Evolutionary conservation across 2,113 vertebrate genomes (phyloP).

Genomic region (Phyllopteryx taeniolatus): DNA sequence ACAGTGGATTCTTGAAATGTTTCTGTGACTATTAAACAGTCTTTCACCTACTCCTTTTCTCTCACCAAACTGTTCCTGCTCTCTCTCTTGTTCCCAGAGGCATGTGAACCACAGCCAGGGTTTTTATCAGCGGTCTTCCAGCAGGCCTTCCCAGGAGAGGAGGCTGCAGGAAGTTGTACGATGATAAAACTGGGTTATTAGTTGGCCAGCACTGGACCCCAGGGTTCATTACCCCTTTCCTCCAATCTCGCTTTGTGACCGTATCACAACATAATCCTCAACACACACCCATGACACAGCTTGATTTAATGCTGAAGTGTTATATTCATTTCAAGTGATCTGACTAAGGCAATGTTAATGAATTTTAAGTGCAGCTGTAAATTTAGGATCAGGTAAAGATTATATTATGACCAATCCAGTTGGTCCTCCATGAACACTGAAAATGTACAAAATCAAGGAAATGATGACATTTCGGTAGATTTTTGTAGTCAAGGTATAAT

Average conservation of each 20-base stretch:
- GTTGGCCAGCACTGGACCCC: slow-evolving; percentile 65
- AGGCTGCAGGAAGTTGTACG: slow-evolving; percentile 75
- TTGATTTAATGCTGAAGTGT: background rate
- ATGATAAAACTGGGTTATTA: slow-evolving; percentile 75
- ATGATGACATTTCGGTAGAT: too few relatives aligned
- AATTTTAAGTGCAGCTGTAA: background rate
- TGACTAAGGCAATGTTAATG: background rate
- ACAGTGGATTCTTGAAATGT: slow-evolving; percentile 14
- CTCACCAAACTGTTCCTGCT: background rate
- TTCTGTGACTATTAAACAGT: slow-evolving; percentile 23
- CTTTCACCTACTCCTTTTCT: slow-evolving; percentile 10
- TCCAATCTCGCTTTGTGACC: slow-evolving; percentile 45
- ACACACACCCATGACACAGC: slow-evolving; percentile 8
- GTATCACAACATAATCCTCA: slow-evolving; percentile 37
- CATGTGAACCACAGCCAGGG: slow-evolving; percentile 69
- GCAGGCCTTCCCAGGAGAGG: slow-evolving; percentile 70
- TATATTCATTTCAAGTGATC: background rate
- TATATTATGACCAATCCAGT: background rate
- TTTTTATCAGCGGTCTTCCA: slow-evolving; percentile 73
- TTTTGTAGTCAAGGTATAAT: too few relatives aligned
- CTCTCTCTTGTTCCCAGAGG: slow-evolving; percentile 64
- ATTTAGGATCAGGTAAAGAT: background rate
- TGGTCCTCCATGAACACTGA: background rate
- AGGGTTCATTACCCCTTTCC: slow-evolving; percentile 68
- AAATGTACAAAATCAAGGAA: background rate